Evolutionary conservation across 1,140 invertebrate genomes (phyloP).

Genomic region (Diorhabda carinulata): DNA sequence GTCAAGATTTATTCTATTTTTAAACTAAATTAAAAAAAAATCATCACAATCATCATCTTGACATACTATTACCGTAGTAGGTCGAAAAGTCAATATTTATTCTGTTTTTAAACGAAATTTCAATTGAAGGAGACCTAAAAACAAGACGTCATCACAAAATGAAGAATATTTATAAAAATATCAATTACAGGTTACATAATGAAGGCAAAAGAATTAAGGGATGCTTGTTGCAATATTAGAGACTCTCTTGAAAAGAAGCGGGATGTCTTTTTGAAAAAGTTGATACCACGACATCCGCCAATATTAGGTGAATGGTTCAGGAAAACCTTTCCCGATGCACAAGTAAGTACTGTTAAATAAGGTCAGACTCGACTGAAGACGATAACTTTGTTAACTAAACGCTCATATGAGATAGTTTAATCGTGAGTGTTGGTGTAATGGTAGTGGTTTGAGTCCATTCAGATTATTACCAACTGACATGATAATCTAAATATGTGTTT

Average conservation of each 20-base stretch:
- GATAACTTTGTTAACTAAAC: too few species aligned
- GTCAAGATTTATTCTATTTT: too few species aligned
- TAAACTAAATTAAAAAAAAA: too few species aligned
- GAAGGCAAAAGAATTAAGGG: conserved; percentile 56
- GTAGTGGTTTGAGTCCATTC: not conserved
- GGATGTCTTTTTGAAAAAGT: conserved; percentile 65
- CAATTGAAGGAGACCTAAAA: too few species aligned
- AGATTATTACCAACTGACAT: not conserved
- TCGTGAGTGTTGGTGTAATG: too few species aligned
- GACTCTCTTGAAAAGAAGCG: conserved; percentile 69
- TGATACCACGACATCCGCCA: conserved; percentile 75
- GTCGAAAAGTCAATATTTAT: too few species aligned
- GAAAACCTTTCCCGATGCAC: conserved; percentile 81
- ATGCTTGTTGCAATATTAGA: conserved; percentile 52
- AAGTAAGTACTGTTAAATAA: conserved; percentile 49
- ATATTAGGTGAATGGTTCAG: conserved; percentile 91
- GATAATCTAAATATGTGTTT: conserved; percentile 1
- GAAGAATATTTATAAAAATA: not conserved
- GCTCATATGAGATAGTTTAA: too few species aligned
- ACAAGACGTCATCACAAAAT: too few species aligned
- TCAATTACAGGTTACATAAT: conserved; percentile 49
- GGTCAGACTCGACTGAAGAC: too few species aligned
- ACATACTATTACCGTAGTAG: too few species aligned
- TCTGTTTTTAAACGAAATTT: too few species aligned
- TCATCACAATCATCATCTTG: too few species aligned